These are phyloP conservation scores for Hormaphis cornu DNA, from an alignment of 1,140 invertebrate genomes.

Conservation along the genomic window DNA sequence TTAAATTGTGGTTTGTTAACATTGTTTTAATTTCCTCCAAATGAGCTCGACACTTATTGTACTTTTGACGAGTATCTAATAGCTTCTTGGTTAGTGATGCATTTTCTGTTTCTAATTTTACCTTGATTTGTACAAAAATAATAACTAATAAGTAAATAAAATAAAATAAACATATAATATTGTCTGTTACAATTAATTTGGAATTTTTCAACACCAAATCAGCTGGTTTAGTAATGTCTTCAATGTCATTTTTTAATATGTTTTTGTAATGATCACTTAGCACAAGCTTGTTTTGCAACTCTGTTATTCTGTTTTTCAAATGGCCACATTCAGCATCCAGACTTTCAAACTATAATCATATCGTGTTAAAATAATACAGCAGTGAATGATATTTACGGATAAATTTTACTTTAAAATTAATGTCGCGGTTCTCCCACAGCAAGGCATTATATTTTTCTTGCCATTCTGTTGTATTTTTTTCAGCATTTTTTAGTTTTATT, in stretches of 20 bases:
- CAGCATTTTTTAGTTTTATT: not conserved
- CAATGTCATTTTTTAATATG: constrained; percentile 4
- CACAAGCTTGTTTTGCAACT: constrained; percentile 1
- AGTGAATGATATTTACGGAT: not conserved
- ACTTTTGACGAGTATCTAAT: constrained; percentile 1
- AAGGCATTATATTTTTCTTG: constrained; percentile 1
- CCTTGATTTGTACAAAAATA: not conserved
- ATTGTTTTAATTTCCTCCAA: constrained; percentile 13
- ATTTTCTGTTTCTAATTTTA: constrained; percentile 21
- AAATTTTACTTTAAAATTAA: constrained; percentile 3
- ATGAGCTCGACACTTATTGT: not conserved
- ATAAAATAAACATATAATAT: not conserved
- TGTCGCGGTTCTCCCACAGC: not conserved
- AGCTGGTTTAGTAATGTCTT: not conserved
- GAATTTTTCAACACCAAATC: not conserved
- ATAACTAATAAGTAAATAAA: not conserved
- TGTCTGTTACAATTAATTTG: not conserved
- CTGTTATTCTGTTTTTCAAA: constrained; percentile 21
- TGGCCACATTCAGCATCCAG: constrained; percentile 9
- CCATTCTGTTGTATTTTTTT: constrained; percentile 3
- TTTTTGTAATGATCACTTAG: constrained; percentile 8
- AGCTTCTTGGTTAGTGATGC: not conserved
- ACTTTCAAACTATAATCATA: not conserved
- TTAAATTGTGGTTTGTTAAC: constrained; percentile 23
- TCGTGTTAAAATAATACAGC: not conserved